phyloP scores from a whole-genome alignment of 2,888 invertebrate species.

The Xylota segnis region DNA sequence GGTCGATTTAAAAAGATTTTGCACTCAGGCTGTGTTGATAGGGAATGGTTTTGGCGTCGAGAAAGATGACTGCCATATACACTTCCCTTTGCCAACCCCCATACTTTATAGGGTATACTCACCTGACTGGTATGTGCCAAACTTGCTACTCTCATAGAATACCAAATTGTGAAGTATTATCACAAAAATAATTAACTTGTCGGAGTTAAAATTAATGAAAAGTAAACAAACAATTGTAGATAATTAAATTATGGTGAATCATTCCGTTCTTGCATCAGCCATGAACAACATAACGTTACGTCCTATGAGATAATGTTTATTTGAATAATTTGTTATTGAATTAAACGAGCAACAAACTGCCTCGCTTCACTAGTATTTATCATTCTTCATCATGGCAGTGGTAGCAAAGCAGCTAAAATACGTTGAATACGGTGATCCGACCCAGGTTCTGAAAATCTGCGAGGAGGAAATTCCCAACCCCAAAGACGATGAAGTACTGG shows the following conservation, averaged over 20 bases:
- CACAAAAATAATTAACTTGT: too few relatives aligned
- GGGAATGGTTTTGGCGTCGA: too few relatives aligned
- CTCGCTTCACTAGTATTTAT: background rate
- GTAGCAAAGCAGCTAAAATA: slow-evolving; percentile 88
- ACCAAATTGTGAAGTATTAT: too few relatives aligned
- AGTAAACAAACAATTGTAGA: background rate
- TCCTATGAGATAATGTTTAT: slow-evolving; percentile 18
- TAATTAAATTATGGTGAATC: slow-evolving; percentile 27
- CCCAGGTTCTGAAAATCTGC: slow-evolving; percentile 89
- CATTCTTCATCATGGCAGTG: slow-evolving; percentile 78
- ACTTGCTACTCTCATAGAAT: too few relatives aligned
- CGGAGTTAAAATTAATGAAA: background rate
- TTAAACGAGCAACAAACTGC: background rate
- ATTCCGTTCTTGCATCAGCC: background rate
- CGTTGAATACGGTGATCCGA: slow-evolving; percentile 92
- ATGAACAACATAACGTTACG: background rate
- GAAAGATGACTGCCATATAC: too few relatives aligned
- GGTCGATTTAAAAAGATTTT: too few relatives aligned
- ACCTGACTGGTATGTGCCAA: too few relatives aligned
- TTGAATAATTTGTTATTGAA: background rate
- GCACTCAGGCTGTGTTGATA: too few relatives aligned
- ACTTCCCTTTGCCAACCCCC: too few relatives aligned
- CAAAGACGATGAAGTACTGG: slow-evolving; percentile 88
- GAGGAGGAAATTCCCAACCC: slow-evolving; percentile 86
- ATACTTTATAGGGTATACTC: too few relatives aligned